Evolutionary conservation across 1,140 invertebrate genomes (phyloP).

Genomic region (Octopus sinensis): DNA sequence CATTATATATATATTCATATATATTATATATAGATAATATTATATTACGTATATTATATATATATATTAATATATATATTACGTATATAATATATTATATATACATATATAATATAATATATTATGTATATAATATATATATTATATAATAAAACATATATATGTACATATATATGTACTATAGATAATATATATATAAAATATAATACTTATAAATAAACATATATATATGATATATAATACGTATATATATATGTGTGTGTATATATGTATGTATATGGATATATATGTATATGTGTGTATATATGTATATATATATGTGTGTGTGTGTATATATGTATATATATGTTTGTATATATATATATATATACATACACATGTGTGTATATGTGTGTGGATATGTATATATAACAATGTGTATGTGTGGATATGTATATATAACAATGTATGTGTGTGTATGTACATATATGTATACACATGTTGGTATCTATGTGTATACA

Average conservation of each 20-base stretch:
- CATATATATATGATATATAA: background rate
- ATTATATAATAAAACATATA: background rate
- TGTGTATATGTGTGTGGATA: background rate
- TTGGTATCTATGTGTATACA: background rate
- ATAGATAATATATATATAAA: background rate
- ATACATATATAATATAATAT: too few relatives aligned
- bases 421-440: background rate
- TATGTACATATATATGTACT: background rate
- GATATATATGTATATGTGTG: background rate
- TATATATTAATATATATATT: too few relatives aligned
- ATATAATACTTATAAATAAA: background rate
- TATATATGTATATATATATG: constrained; percentile 1
- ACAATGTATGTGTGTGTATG: background rate
- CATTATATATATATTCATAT: too few relatives aligned
- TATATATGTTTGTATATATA: background rate
- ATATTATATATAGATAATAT: too few relatives aligned
- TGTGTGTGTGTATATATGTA: background rate
- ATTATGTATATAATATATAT: too few relatives aligned
- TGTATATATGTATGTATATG: background rate
- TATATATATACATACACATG: background rate
- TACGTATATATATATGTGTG: background rate
- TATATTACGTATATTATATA: too few relatives aligned
- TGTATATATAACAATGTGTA: background rate
- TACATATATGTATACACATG: background rate
- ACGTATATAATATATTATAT: too few relatives aligned